Base-by-base conservation (phyloP, 2,797 vertebrate species). In the Gephyroberyx darwinii region DNA sequence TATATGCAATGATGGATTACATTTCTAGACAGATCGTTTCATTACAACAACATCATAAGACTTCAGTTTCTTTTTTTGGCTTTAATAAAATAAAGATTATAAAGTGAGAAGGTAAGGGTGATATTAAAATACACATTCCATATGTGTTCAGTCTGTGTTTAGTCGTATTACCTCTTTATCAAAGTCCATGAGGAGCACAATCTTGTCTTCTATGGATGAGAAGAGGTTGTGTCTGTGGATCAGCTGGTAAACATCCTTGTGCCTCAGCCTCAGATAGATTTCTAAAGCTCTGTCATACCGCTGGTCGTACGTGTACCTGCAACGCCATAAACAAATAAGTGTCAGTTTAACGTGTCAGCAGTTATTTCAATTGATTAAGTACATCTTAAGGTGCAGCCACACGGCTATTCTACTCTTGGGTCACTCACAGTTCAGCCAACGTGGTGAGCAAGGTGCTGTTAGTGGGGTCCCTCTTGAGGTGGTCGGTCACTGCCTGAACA, bases 211-310 rank as follows among this genome's bases (percentile, higher is more conserved):
- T 83, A 99, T 99, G 72, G 97, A 96, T 75, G 96, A 94, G 91
- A 99, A 99, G 58, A 99, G 96, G 91, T 98, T 95, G 93, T 99
- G 98, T 89, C 97, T 99, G 92, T 99, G 96, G 90, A 99, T 99
- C 83, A 99, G 86, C 75, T 98, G 96, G 91, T 98, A 99, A 54
- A 98, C 97, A 0, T 99, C 98, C 88, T 97, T 98, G 90, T 99
- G 97, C 81, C 96, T 94, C 87, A 99, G 93, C 17, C 93, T 96
- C 77, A 99, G 89, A 88, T 99, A 99, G 89, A 99, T 99, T 83
- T 99, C 97, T 69, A 99, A 92, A 43, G 98, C 98, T 86, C 91
- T 93, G 84, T 98, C 95, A n/a, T 99, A 99, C 60, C 97, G 96
- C 79, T 98, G 98, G 92, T 99, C 98, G 0, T 99, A 99, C 0